A percentile compares a stretch with the other conserved stretches of the same genome.
These are phyloP conservation scores for Coccyzus lansbergi DNA, from an alignment of 2,797 vertebrate species.

Conservation along the genomic window DNA sequence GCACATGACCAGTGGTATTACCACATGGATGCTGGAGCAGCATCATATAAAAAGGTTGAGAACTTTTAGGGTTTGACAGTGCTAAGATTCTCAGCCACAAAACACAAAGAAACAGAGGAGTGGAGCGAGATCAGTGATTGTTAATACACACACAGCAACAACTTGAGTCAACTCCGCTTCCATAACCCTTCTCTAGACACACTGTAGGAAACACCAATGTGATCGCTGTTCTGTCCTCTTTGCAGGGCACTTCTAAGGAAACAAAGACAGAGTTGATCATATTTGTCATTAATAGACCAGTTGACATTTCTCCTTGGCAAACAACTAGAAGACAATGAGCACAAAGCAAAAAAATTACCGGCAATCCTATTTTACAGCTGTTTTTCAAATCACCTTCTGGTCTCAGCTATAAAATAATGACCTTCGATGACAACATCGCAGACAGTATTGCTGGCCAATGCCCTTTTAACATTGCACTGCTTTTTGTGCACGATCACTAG, in stretches of 20 bases:
- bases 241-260: background rate
- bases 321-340: background rate
- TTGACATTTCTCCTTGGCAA: background rate
- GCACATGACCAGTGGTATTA: background rate
- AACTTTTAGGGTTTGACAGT: background rate
- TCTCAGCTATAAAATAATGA: background rate
- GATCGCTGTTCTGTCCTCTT: background rate
- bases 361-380: background rate
- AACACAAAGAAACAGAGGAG: background rate
- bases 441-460: slow-evolving; percentile 81
- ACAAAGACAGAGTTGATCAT: background rate
- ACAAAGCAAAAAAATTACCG: too few relatives aligned
- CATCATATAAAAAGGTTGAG: background rate
- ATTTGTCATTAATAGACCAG: background rate
- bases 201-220: background rate
- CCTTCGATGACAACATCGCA: background rate
- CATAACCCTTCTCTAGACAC: background rate
- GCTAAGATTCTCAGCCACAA: background rate
- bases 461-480: slow-evolving; percentile 89
- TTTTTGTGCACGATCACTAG: slow-evolving; percentile 83
- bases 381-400: background rate
- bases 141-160: background rate
- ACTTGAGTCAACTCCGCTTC: background rate
- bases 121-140: background rate
- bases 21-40: background rate